Evolutionary conservation across 2,113 vertebrate species (phyloP).

Genomic region (Austrofundulus limnaeus): DNA sequence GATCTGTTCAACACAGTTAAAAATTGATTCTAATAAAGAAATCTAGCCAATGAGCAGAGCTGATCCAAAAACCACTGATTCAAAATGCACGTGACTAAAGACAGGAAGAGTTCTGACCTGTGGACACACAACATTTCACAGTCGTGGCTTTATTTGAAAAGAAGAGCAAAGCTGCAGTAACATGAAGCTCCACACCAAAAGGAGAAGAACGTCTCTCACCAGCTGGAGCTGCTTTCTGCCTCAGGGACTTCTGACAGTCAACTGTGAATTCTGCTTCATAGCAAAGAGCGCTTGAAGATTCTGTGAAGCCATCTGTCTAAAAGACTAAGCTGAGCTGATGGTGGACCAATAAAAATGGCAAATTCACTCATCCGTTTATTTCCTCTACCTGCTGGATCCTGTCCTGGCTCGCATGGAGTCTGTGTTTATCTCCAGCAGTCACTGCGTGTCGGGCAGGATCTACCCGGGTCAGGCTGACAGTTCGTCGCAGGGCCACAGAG

Average conservation of each 20-base stretch:
- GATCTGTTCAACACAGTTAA: no score
- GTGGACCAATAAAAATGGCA: not conserved
- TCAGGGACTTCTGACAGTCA: not conserved
- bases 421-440: no score
- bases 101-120: not conserved
- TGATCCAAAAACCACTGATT: not conserved
- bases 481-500: no score
- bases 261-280: conserved; percentile 1
- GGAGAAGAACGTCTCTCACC: not conserved
- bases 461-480: no score
- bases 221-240: conserved; percentile 2
- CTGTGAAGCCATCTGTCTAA: not conserved
- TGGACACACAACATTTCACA: no score
- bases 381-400: no score
- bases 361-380: not conserved
- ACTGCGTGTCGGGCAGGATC: no score
- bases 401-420: no score
- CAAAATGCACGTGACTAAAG: not conserved
- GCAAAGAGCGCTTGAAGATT: not conserved
- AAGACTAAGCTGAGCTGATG: not conserved
- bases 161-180: not conserved
- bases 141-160: no score
- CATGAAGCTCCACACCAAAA: not conserved
- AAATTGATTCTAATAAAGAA: no score
- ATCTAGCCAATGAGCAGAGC: not conserved